phyloP scores from a whole-genome alignment of 2,888 invertebrate genomes.

The Drosophila mulleri region DNA sequence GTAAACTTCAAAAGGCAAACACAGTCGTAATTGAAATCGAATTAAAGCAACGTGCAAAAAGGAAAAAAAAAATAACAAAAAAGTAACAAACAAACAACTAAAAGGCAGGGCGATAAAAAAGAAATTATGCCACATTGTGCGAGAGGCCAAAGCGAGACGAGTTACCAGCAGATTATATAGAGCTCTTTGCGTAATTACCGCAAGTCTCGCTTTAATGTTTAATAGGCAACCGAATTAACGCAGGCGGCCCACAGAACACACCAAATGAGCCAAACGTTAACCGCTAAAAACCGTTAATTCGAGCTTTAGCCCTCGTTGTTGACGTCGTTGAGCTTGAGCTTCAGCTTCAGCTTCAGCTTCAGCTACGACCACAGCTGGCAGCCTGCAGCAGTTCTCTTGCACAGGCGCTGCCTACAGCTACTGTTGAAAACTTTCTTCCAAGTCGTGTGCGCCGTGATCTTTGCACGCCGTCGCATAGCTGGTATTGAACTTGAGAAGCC shows the following conservation, averaged over 20 bases:
- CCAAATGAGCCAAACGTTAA: constrained; percentile 64
- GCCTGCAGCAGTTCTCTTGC: constrained; percentile 60
- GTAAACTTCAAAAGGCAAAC: constrained; percentile 66
- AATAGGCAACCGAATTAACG: constrained; percentile 66
- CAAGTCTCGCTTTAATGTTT: constrained; percentile 49
- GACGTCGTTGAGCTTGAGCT: constrained; percentile 18
- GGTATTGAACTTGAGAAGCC: constrained; percentile 65
- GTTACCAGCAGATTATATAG: constrained; percentile 29
- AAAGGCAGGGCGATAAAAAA: constrained; percentile 69
- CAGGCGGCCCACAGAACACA: constrained; percentile 42
- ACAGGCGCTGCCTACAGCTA: constrained; percentile 42
- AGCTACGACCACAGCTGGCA: constrained; percentile 13
- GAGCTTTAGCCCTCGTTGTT: constrained; percentile 29
- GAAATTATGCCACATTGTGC: constrained; percentile 80
- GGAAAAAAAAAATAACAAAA: constrained; percentile 27
- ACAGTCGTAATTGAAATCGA: constrained; percentile 78
- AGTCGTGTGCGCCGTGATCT: constrained; percentile 61
- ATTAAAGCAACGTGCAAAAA: constrained; percentile 73
- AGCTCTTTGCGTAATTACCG: constrained; percentile 49
- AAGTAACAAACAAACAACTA: constrained; percentile 9
- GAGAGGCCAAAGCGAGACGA: constrained; percentile 59
- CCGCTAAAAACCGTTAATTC: constrained; percentile 66
- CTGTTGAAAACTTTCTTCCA: constrained; percentile 70
- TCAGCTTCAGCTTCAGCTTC: not conserved
- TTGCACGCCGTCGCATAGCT: constrained; percentile 58